phyloP scores from a whole-genome alignment of 2,888 invertebrate genomes.

The Nesidiocoris tenuis region DNA sequence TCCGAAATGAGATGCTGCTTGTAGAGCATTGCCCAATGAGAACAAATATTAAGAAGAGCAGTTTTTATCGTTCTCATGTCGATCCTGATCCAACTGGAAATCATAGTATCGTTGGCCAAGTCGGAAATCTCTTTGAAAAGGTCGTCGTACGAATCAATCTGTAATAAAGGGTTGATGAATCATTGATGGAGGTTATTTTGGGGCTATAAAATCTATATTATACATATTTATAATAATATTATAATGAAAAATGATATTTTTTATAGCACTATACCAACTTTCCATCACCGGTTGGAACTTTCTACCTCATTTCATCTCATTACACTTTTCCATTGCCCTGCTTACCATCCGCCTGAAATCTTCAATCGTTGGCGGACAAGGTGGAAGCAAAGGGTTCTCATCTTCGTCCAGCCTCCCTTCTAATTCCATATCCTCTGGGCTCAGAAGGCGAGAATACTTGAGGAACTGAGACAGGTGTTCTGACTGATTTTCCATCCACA shows the following conservation, averaged over 20 bases:
- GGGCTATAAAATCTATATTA: too few relatives aligned
- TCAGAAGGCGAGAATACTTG: constrained; percentile 68
- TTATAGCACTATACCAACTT: too few relatives aligned
- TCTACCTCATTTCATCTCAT: too few relatives aligned
- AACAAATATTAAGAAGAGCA: constrained; percentile 76
- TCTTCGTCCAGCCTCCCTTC: constrained; percentile 53
- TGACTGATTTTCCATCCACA: constrained; percentile 79
- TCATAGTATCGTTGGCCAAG: constrained; percentile 66
- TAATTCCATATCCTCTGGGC: constrained; percentile 68
- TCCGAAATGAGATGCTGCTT: constrained; percentile 65
- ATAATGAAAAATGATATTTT: too few relatives aligned
- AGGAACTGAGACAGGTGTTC: constrained; percentile 76
- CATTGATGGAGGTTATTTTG: too few relatives aligned
- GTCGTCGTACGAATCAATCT: constrained; percentile 81
- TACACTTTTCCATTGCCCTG: too few relatives aligned
- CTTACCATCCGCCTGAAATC: constrained; percentile 74
- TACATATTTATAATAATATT: too few relatives aligned
- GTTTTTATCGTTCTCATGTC: constrained; percentile 78
- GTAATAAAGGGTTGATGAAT: too few relatives aligned
- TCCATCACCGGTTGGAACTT: too few relatives aligned
- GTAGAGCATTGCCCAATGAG: constrained; percentile 85
- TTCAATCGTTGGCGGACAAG: constrained; percentile 66
- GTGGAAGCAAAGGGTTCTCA: constrained; percentile 52
- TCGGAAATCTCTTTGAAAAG: constrained; percentile 72
- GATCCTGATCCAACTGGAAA: constrained; percentile 77